Evolutionary conservation across 2,888 invertebrate genomes (phyloP).

Genomic region (Orthonychiurus folsomi): DNA sequence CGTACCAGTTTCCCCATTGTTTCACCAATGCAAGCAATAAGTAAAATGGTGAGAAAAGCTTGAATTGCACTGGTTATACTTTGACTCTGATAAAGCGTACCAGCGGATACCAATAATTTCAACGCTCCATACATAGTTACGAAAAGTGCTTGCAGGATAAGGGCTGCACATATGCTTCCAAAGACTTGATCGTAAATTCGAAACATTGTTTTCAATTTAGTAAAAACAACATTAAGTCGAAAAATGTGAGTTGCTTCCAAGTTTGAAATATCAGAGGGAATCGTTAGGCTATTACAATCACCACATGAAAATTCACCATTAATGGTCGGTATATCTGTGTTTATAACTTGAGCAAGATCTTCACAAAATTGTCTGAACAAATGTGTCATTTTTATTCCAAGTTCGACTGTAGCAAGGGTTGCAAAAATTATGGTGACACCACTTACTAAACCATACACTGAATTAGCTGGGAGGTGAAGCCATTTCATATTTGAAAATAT

Average conservation of each 20-base stretch:
- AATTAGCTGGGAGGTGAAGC: no score
- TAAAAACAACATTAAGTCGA: background rate
- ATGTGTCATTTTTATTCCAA: background rate
- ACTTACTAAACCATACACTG: no score
- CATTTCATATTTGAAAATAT: no score
- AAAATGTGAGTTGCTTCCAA: no score
- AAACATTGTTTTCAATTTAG: background rate
- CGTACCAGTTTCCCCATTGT: background rate
- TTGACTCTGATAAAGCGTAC: background rate
- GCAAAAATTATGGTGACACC: no score
- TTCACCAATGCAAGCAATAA: background rate
- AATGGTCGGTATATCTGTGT: no score
- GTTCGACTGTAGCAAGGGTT: no score
- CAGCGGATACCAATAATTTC: background rate
- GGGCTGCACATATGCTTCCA: background rate
- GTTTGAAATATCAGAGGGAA: no score
- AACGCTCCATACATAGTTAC: background rate
- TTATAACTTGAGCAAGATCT: no score
- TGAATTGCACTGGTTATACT: no score
- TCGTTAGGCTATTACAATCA: no score
- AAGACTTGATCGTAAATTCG: background rate
- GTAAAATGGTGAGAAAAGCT: background rate
- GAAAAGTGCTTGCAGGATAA: background rate
- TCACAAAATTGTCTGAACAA: background rate
- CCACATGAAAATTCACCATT: no score